Evolutionary conservation across 2,797 vertebrate genomes (phyloP).

Genomic region (Morelia viridis): DNA sequence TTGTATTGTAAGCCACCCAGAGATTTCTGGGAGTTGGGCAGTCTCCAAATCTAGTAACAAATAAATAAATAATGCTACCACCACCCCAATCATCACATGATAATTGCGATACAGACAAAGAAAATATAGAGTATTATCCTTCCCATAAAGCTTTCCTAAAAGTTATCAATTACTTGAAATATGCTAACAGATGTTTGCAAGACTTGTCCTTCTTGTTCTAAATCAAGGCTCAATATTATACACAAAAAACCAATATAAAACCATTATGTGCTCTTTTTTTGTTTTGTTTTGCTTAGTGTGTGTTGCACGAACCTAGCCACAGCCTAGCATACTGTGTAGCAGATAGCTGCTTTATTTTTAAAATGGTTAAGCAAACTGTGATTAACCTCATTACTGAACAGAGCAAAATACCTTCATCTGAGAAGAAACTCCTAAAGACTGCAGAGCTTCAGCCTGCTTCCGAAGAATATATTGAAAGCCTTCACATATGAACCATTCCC

Average conservation of each 20-base stretch:
- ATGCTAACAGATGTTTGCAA: not conserved
- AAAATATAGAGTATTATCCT: not conserved
- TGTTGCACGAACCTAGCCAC: not conserved
- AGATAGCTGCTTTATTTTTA: not conserved
- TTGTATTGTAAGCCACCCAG: not conserved
- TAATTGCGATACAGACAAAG: not conserved
- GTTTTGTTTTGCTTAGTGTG: not conserved
- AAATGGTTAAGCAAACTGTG: not conserved
- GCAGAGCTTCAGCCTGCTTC: conserved; percentile 85
- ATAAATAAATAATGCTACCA: not conserved
- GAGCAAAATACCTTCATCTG: conserved; percentile 79
- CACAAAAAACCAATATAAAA: not conserved
- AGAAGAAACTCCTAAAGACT: conserved; percentile 79
- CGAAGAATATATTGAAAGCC: conserved; percentile 90
- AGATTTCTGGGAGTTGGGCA: not conserved
- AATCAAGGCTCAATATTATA: not conserved
- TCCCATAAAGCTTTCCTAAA: not conserved
- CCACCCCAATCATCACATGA: not conserved
- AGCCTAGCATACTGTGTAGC: not conserved
- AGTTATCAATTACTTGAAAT: not conserved
- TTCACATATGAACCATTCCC: conserved; percentile 86
- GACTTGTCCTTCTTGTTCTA: not conserved
- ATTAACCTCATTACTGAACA: not conserved
- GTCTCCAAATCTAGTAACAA: not conserved
- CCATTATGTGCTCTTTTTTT: not conserved